These are phyloP conservation scores for Antigone vipio DNA, from an alignment of 2,113 vertebrate genomes.

Conservation along the genomic window DNA sequence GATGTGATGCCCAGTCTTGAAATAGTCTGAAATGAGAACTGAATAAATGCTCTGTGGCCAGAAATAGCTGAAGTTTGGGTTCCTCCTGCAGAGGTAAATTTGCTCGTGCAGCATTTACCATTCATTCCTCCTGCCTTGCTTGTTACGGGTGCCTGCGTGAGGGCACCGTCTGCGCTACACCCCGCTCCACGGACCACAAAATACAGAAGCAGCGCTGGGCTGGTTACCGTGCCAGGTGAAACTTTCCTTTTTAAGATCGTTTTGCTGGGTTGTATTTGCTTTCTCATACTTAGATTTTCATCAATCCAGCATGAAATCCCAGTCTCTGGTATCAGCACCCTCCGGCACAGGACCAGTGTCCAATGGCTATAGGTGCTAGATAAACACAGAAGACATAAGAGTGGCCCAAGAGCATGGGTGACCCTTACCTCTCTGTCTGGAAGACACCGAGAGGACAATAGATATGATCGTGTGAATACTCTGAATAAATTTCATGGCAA, in stretches of 20 bases:
- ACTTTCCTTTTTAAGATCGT: not conserved
- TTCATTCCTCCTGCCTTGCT: not conserved
- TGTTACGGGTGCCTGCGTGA: not conserved
- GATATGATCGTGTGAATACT: not conserved
- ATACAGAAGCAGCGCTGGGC: not conserved
- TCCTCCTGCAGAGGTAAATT: not conserved
- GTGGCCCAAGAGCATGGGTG: not conserved
- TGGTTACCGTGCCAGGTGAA: not conserved
- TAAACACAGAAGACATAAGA: rapidly evolving
- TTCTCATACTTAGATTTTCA: not conserved
- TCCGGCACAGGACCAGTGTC: not conserved
- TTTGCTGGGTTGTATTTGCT: not conserved
- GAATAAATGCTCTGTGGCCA: not conserved
- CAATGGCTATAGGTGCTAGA: not conserved
- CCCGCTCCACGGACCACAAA: rapidly evolving
- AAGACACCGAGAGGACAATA: not conserved
- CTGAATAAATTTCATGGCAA: not conserved
- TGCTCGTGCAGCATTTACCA: not conserved
- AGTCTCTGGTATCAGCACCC: not conserved
- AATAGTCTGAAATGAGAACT: not conserved
- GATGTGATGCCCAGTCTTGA: not conserved
- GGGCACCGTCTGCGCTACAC: rapidly evolving
- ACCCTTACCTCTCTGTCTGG: not conserved
- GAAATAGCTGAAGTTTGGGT: not conserved
- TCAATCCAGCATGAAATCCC: not conserved